phyloP scores from a whole-genome alignment of 64 coral and sea anemone species.

The Pachyseris speciosa region DNA sequence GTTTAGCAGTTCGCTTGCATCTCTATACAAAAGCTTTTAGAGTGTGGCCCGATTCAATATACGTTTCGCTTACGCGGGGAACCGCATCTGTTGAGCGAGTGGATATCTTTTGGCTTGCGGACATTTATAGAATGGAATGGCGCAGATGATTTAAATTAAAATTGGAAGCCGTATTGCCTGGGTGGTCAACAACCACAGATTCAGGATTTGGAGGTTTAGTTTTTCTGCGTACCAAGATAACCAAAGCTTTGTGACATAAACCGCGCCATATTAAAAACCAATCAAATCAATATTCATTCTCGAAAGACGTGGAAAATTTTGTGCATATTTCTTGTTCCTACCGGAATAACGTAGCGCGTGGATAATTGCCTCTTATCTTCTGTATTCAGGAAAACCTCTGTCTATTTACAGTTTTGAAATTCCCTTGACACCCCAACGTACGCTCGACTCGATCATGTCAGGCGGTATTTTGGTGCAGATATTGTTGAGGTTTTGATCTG shows the following conservation, averaged over 20 bases:
- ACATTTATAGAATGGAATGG: background rate
- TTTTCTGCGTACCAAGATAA: background rate
- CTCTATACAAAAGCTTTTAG: background rate
- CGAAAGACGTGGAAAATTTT: background rate
- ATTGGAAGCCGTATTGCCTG: background rate
- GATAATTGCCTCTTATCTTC: background rate
- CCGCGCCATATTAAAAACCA: background rate
- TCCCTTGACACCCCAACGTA: background rate
- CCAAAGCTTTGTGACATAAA: background rate
- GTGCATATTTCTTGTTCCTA: conserved; percentile 17
- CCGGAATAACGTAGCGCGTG: background rate
- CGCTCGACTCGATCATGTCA: background rate
- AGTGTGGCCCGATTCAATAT: background rate
- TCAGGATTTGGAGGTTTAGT: background rate
- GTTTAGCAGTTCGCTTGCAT: too few species aligned
- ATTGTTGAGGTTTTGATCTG: background rate
- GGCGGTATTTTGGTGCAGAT: background rate
- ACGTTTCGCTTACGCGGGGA: background rate
- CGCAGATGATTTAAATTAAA: background rate
- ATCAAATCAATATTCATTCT: background rate
- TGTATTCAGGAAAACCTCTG: background rate
- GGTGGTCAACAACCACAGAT: background rate
- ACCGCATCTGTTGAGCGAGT: background rate
- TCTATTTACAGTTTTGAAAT: background rate
- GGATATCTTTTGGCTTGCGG: background rate